phyloP scores from a whole-genome alignment of 2,113 vertebrate genomes.

The Oncorhynchus tshawytscha region DNA sequence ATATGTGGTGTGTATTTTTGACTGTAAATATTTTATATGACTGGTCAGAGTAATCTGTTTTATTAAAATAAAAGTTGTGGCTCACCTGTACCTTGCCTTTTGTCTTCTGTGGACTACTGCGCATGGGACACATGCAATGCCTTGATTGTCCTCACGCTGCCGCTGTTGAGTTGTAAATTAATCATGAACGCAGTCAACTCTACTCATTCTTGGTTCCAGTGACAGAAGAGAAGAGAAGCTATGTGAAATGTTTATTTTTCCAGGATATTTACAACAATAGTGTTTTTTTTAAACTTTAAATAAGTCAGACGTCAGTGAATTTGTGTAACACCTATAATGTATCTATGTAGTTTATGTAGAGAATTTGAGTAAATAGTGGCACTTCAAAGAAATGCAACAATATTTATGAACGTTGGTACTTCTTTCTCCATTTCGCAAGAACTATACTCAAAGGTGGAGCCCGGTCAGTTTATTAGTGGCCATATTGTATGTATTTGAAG shows the following conservation, averaged over 20 bases:
- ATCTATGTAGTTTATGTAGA: too few relatives aligned
- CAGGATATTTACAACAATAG: too few relatives aligned
- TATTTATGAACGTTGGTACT: background rate
- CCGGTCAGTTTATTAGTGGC: background rate
- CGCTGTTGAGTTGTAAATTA: background rate
- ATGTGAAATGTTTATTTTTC: too few relatives aligned
- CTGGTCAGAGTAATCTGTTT: background rate
- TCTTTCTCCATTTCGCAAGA: background rate
- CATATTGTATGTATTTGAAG: constrained; percentile 30
- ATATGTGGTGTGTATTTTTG: background rate
- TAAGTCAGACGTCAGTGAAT: too few relatives aligned
- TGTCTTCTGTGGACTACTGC: background rate
- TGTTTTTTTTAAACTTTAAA: too few relatives aligned
- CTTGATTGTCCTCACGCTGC: background rate
- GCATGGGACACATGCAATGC: background rate
- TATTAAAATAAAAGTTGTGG: too few relatives aligned
- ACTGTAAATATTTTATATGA: background rate
- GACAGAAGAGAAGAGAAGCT: too few relatives aligned
- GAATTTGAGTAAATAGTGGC: background rate
- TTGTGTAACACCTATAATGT: too few relatives aligned
- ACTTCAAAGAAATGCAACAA: background rate
- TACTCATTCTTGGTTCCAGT: too few relatives aligned
- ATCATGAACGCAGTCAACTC: too few relatives aligned
- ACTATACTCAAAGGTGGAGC: background rate
- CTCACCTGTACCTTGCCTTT: background rate